Base-by-base conservation (phyloP, 2,797 vertebrate genomes). In the Podarcis lilfordi region DNA sequence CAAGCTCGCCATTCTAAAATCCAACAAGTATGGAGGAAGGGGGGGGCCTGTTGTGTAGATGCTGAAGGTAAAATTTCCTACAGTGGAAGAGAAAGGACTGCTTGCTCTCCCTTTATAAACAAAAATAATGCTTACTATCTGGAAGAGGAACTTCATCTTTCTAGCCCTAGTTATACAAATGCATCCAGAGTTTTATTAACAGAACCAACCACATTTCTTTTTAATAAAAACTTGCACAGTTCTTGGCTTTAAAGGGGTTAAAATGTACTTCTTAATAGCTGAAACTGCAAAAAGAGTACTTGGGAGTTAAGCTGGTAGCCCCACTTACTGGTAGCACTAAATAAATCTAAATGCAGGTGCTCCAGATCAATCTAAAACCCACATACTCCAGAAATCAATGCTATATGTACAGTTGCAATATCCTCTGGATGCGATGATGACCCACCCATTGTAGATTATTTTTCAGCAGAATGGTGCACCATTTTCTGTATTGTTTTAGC, bases 141-240 rank as follows among this genome's bases (percentile, higher is more conserved):
- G 75, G 59, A 87, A 0, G 2, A 0, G 5, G 4, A 2, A 85
- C 74, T 69, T 74, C 10, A 40, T 19, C 1, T 25, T 88, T 91
- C 66, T 45, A 4, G n/a, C 40, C 27, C 9, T 75, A 80, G 43
- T 10, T 88, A 69, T 37, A 61, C 0, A 85, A 88, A 93, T n/a
- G 74, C 6, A 8, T 72, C 32, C 61, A 59, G 32, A 0, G 0
- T 37, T 50, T 64, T 40, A 25, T 27, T 32, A 89, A 88, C 50
- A 88, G 86, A 29, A 72, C 35, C 74, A 82, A 74, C 11, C 72
- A 88, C 45, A 17, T 81, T n/a, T 80, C 8, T 40, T 84, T 66
- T 78, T 66, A 85, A 77, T 55, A 50, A 25, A 10, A 66, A 79
- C 29, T 25, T 43, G 61, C 21, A 8, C 11, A n/a, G 2, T 79